A percentile compares a stretch with the other conserved stretches of the same genome.
Conservation (phyloP, 2,888 invertebrate species). For the Orgyia antiqua region DNA sequence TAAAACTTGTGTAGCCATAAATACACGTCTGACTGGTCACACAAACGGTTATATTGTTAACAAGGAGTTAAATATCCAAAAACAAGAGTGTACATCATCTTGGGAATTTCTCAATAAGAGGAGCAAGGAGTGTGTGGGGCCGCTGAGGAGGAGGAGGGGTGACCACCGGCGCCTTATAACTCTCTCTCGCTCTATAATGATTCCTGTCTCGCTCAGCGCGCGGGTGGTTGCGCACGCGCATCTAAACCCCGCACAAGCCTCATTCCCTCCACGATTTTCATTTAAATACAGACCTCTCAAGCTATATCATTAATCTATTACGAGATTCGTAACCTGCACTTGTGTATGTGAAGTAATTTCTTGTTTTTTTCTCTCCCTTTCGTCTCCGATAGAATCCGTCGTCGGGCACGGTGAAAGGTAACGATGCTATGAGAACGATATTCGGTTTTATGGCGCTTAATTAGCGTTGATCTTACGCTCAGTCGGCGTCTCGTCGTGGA, state of each 20-base stretch:
- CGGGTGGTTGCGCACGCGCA: constrained; percentile 40
- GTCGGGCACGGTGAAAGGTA: constrained; percentile 61
- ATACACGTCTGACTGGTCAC: constrained; percentile 67
- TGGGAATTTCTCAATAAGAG: constrained; percentile 75
- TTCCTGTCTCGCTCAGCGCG: constrained; percentile 33
- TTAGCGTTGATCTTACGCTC: constrained; percentile 64
- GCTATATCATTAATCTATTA: constrained; percentile 77
- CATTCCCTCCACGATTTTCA: constrained; percentile 41
- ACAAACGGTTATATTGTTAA: constrained; percentile 75
- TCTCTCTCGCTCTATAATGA: constrained; percentile 43
- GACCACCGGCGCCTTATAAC: constrained; percentile 31
- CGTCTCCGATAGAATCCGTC: constrained; percentile 46
- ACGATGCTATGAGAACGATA: constrained; percentile 58
- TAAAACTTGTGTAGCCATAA: too few relatives aligned
- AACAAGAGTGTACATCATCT: constrained; percentile 69
- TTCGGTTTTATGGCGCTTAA: constrained; percentile 72
- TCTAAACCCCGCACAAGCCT: constrained; percentile 34
- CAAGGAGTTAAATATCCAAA: constrained; percentile 69
- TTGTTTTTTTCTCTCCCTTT: constrained; percentile 46
- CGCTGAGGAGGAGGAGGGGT: constrained; percentile 31
- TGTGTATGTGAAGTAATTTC: constrained; percentile 52
- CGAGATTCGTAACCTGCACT: constrained; percentile 52
- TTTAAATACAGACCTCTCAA: constrained; percentile 61
- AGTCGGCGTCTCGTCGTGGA: constrained; percentile 47
- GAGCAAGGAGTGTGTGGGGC: constrained; percentile 63